phyloP scores from a whole-genome alignment of 2,797 vertebrate species.

The Lates japonicus region DNA sequence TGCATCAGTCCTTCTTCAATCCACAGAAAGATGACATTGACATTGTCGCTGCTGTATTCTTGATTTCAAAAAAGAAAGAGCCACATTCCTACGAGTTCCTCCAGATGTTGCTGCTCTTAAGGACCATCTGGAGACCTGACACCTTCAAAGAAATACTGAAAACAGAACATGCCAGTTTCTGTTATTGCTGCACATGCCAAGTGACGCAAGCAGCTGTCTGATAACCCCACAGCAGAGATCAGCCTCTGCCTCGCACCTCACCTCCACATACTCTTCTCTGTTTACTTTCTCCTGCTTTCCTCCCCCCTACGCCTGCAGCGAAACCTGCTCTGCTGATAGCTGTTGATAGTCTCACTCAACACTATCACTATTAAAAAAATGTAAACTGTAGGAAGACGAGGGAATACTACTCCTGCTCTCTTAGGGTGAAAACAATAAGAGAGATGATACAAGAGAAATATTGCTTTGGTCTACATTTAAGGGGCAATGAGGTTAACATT shows the following conservation, averaged over 20 bases:
- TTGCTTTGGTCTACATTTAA: conserved; percentile 45
- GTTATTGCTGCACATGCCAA: conserved; percentile 34
- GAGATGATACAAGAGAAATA: conserved; percentile 15
- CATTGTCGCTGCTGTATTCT: conserved; percentile 20
- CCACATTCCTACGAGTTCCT: conserved; percentile 13
- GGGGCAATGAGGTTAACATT: conserved; percentile 60
- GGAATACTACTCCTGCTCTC: conserved; percentile 15
- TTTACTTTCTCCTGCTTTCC: conserved; percentile 11
- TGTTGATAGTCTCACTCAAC: conserved; percentile 48
- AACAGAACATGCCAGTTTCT: conserved; percentile 12
- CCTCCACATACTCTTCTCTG: not conserved
- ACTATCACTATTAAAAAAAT: conserved; percentile 21
- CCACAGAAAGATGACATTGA: conserved; percentile 22
- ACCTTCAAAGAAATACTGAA: conserved; percentile 22
- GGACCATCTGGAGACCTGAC: conserved; percentile 27
- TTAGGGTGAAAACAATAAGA: conserved; percentile 21
- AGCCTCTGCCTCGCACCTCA: not conserved
- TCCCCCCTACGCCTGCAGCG: conserved; percentile 7
- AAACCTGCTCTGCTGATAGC: conserved; percentile 45
- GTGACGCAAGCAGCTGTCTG: conserved; percentile 48
- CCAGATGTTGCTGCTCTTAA: conserved; percentile 31
- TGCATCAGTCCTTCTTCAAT: conserved; percentile 26
- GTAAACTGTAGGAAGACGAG: conserved; percentile 26
- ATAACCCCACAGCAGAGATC: conserved; percentile 47
- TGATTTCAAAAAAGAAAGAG: not conserved